These are phyloP conservation scores for Acanthisitta chloris DNA, from an alignment of 2,113 vertebrate species.

Conservation along the genomic window DNA sequence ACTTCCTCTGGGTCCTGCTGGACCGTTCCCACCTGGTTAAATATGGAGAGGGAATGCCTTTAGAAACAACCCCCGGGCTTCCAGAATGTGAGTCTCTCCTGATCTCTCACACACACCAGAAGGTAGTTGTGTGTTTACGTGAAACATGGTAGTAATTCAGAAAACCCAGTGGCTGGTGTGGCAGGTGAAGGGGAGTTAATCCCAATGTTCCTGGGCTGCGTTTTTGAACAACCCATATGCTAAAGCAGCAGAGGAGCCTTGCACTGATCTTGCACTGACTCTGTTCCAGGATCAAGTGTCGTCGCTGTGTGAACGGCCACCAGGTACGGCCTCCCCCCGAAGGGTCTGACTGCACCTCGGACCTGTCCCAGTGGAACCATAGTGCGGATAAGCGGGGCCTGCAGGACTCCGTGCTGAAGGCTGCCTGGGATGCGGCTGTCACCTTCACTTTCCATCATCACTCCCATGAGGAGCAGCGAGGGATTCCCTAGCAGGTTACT, in stretches of 20 bases:
- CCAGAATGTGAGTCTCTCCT: neutral
- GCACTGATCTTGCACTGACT: neutral
- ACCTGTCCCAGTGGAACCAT: constrained; percentile 95
- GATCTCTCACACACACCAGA: fast-evolving
- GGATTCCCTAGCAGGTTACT: constrained; percentile 66
- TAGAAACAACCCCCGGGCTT: neutral
- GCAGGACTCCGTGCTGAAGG: constrained; percentile 84
- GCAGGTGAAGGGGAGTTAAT: neutral
- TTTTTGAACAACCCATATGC: fast-evolving
- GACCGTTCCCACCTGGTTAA: neutral
- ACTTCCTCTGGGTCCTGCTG: neutral
- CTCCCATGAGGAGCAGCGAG: constrained; percentile 90
- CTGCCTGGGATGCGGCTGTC: constrained; percentile 88
- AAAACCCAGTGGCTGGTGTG: neutral
- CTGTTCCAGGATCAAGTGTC: constrained; percentile 84
- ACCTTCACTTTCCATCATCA: constrained; percentile 92
- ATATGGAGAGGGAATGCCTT: neutral
- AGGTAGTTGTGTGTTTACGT: neutral
- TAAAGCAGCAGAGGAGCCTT: neutral
- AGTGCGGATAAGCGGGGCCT: constrained; percentile 86
- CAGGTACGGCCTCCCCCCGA: constrained; percentile 84
- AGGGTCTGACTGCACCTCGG: constrained; percentile 87
- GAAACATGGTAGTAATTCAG: neutral
- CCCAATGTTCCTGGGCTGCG: neutral
- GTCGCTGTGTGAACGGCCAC: constrained; percentile 86